Evolutionary conservation across 2,797 vertebrate species (phyloP).

Genomic region (Falco berigora): DNA sequence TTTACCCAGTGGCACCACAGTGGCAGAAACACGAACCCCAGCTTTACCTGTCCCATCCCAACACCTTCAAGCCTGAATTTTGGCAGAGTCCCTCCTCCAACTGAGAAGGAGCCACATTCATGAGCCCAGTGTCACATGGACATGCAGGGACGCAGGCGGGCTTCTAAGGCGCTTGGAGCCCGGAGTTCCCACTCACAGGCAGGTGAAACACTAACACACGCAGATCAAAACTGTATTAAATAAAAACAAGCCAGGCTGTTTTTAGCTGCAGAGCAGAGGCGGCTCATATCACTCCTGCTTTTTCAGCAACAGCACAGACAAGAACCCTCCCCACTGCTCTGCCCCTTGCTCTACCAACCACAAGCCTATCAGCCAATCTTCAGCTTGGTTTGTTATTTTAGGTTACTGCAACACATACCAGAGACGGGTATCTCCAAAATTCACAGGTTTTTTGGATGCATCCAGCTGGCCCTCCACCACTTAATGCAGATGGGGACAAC

Average conservation of each 20-base stretch:
- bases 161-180: neutral
- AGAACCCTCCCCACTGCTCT: neutral
- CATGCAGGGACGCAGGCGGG: neutral
- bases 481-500: neutral
- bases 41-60: neutral
- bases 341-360: conserved; percentile 42
- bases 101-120: neutral
- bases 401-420: conserved; percentile 12
- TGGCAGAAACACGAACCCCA: neutral
- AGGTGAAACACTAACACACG: conserved; percentile 34
- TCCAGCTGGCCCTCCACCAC: neutral
- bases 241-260: conserved; percentile 20
- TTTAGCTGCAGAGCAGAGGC: conserved; percentile 54
- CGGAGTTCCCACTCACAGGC: neutral
- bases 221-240: conserved; percentile 34
- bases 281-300: conserved; percentile 40
- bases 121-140: neutral
- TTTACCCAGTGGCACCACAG: neutral
- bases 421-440: neutral
- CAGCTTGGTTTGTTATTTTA: neutral
- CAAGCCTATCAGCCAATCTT: conserved; percentile 10
- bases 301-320: conserved; percentile 27
- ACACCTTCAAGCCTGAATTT: neutral
- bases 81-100: neutral
- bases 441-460: neutral